A percentile compares a stretch with the other conserved stretches of the same genome.
phyloP scores from a whole-genome alignment of 2,797 vertebrate genomes.

The Bucorvus abyssinicus region DNA sequence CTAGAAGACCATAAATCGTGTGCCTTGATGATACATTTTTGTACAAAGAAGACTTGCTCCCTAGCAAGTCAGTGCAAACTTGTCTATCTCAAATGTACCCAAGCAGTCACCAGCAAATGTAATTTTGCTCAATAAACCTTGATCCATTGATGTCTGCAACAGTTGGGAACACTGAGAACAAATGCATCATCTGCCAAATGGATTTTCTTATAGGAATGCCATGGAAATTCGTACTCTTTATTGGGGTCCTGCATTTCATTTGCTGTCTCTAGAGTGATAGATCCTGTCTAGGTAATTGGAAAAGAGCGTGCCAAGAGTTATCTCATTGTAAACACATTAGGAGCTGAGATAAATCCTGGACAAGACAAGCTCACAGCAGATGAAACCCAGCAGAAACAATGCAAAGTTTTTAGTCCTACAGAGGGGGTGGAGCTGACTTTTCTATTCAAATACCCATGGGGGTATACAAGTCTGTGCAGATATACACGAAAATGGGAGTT shows the following conservation, averaged over 20 bases:
- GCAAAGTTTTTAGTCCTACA: not conserved
- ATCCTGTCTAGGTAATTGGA: not conserved
- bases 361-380: not conserved
- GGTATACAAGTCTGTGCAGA: not conserved
- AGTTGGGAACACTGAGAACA: not conserved
- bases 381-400: not conserved
- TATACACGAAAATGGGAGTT: not conserved
- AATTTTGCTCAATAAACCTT: not conserved
- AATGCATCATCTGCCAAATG: not conserved
- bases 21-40: not conserved
- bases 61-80: not conserved
- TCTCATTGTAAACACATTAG: slow-evolving; percentile 2
- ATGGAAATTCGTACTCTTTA: not conserved
- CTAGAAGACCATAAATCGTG: not conserved
- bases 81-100: not conserved
- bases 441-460: not conserved
- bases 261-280: not conserved
- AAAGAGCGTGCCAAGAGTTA: not conserved
- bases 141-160: not conserved
- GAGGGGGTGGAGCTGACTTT: not conserved
- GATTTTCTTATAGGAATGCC: not conserved
- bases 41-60: not conserved
- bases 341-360: slow-evolving; percentile 1
- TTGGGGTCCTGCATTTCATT: not conserved
- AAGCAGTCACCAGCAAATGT: not conserved